Evolutionary conservation across 2,113 vertebrate genomes (phyloP).

Genomic region (Halichoerus grypus): DNA sequence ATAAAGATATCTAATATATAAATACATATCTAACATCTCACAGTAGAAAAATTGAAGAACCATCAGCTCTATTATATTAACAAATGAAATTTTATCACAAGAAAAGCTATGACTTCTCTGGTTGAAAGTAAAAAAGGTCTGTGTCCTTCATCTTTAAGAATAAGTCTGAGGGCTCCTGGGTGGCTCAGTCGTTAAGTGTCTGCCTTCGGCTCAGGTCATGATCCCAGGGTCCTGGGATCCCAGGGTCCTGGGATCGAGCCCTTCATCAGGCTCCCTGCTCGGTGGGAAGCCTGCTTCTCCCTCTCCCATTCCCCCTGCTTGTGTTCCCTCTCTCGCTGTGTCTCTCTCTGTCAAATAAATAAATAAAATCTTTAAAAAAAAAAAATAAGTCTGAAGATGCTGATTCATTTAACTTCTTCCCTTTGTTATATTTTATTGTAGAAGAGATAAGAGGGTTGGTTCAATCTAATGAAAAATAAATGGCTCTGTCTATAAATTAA

Average conservation of each 20-base stretch:
- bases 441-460: background rate
- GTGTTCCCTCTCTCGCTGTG: too few relatives aligned
- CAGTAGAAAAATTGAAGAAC: background rate
- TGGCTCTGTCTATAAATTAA: background rate
- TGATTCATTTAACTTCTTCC: background rate
- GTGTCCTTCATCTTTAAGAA: background rate
- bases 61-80: background rate
- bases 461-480: conserved; percentile 32
- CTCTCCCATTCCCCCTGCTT: too few relatives aligned
- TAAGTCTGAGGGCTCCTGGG: background rate
- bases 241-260: too few relatives aligned
- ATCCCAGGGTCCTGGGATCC: too few relatives aligned
- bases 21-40: background rate
- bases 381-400: background rate
- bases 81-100: background rate
- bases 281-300: too few relatives aligned
- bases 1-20: background rate
- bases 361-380: too few relatives aligned
- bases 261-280: too few relatives aligned
- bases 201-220: too few relatives aligned
- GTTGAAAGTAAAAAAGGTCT: background rate
- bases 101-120: background rate
- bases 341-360: too few relatives aligned
- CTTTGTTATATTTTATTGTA: background rate
- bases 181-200: too few relatives aligned